These are phyloP conservation scores for Aptenodytes forsteri DNA, from an alignment of 2,113 vertebrate species.

Conservation along the genomic window DNA sequence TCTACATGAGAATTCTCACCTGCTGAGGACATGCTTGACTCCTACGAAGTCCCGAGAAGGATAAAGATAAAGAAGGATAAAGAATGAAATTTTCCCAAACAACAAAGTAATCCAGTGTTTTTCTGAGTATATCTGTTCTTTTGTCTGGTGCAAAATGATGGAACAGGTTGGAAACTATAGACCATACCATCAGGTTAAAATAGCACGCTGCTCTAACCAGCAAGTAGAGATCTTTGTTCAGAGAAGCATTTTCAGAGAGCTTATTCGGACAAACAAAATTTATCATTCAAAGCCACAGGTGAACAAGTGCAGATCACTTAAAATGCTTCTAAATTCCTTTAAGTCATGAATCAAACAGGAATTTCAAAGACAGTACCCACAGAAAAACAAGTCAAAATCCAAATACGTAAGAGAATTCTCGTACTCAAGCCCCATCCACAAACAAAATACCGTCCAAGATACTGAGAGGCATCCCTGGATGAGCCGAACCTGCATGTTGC, in stretches of 20 bases:
- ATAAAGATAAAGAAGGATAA: neutral
- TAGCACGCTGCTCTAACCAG: neutral
- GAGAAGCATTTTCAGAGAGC: neutral
- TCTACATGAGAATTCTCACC: neutral
- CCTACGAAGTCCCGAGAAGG: neutral
- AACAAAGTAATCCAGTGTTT: neutral
- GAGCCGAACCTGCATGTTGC: neutral
- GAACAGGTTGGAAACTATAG: neutral
- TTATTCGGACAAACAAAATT: neutral
- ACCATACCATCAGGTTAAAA: neutral
- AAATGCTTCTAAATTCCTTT: neutral
- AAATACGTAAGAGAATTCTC: neutral
- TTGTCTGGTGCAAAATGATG: fast-evolving
- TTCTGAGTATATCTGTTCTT: neutral
- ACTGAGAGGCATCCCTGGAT: neutral
- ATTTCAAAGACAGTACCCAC: neutral
- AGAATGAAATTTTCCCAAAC: neutral
- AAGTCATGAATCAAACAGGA: neutral
- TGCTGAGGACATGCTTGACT: neutral
- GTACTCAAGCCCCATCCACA: neutral
- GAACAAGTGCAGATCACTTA: neutral
- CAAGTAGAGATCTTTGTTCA: neutral
- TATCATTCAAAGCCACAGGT: neutral
- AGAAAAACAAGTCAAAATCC: neutral
- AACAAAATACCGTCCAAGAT: neutral